Conservation (phyloP, 2,797 vertebrate genomes). For the Buceros bicornis region DNA sequence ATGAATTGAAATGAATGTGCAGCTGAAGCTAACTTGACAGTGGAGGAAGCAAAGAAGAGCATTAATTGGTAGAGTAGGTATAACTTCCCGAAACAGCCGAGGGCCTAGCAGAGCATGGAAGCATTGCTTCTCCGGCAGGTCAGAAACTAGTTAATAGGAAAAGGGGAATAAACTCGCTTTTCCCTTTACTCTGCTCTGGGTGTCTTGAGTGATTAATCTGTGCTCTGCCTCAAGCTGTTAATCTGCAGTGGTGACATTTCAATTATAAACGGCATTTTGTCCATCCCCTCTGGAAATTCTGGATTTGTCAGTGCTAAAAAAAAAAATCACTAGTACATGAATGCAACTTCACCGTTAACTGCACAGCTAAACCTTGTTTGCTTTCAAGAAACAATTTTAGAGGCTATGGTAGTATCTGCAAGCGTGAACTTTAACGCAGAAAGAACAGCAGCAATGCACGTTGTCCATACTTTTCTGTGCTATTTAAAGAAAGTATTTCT, state of each 20-base stretch:
- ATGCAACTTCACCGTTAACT: background rate
- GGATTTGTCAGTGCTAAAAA: constrained; percentile 35
- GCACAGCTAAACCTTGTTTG: background rate
- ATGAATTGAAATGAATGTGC: background rate
- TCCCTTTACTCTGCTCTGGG: background rate
- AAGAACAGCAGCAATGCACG: background rate
- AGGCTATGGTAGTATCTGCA: background rate
- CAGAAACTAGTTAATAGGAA: constrained; percentile 38
- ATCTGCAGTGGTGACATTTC: constrained; percentile 63
- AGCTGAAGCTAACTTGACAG: background rate
- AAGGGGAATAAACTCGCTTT: constrained; percentile 48
- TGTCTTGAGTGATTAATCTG: constrained; percentile 58
- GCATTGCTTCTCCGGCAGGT: constrained; percentile 7
- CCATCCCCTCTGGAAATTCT: constrained; percentile 49
- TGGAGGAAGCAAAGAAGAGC: background rate
- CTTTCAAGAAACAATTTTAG: background rate
- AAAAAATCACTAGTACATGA: background rate
- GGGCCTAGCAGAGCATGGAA: background rate
- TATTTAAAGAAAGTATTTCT: background rate
- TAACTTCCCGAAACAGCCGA: constrained; percentile 21
- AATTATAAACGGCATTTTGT: constrained; percentile 59
- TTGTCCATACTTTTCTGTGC: background rate
- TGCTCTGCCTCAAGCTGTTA: constrained; percentile 59
- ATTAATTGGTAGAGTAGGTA: constrained; percentile 8
- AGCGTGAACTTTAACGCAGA: background rate